These are phyloP conservation scores for Tachystola acroxantha DNA, from an alignment of 2,888 invertebrate genomes.

Conservation along the genomic window DNA sequence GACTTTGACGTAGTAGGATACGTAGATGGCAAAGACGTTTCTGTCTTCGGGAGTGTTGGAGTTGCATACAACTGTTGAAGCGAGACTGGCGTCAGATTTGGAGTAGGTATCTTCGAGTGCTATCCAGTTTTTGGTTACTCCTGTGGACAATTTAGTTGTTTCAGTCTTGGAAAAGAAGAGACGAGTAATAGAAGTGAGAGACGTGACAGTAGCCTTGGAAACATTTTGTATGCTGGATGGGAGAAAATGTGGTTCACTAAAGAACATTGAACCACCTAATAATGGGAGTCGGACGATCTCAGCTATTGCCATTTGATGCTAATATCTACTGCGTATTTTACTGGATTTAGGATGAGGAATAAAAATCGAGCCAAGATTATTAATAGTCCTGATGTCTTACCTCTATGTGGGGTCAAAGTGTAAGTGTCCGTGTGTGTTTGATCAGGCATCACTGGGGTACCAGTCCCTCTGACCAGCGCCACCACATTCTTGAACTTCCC, in stretches of 20 bases:
- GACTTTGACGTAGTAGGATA: conserved; percentile 94
- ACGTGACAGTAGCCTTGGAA: too few species aligned
- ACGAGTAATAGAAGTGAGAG: too few species aligned
- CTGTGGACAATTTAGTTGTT: conserved; percentile 49
- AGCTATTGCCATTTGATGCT: too few species aligned
- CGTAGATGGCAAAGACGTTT: conserved; percentile 94
- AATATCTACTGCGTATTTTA: too few species aligned
- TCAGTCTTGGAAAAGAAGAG: too few species aligned
- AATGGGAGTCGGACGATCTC: too few species aligned
- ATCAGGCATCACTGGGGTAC: conserved; percentile 82
- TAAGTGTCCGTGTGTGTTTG: conserved; percentile 81
- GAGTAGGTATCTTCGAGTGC: conserved; percentile 92
- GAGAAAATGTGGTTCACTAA: too few species aligned
- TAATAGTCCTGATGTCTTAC: too few species aligned
- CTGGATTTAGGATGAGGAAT: too few species aligned
- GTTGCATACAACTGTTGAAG: conserved; percentile 77
- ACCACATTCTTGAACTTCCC: conserved; percentile 97
- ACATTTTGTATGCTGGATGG: too few species aligned
- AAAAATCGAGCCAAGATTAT: too few species aligned
- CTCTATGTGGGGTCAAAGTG: conserved; percentile 82
- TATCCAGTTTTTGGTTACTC: conserved; percentile 93
- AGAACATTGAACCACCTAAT: too few species aligned
- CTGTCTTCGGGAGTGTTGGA: conserved; percentile 82
- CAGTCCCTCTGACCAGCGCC: conserved; percentile 78
- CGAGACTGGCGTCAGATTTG: conserved; percentile 81